Conservation (phyloP, 2,797 vertebrate species). For the Amblyopsis hoosieri region DNA sequence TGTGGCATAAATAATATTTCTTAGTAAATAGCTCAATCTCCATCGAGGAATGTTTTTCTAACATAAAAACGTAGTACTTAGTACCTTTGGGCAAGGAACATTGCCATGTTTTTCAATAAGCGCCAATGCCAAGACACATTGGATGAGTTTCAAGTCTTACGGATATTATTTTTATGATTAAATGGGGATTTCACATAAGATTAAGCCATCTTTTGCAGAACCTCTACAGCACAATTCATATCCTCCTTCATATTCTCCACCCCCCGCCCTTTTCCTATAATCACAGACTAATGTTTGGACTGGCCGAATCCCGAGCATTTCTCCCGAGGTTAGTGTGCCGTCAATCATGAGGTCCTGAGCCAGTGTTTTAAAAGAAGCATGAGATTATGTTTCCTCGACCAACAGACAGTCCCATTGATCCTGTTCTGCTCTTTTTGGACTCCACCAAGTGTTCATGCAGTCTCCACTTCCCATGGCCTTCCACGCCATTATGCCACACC, state of each 20-base stretch:
- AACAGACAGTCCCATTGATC: constrained; percentile 68
- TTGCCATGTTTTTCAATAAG: constrained; percentile 29
- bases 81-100: constrained; percentile 11
- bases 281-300: constrained; percentile 65
- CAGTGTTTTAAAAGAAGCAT: constrained; percentile 56
- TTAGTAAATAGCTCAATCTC: background rate
- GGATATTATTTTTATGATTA: constrained; percentile 49
- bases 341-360: constrained; percentile 60
- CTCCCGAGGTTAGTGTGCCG: constrained; percentile 58
- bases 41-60: background rate
- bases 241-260: constrained; percentile 47
- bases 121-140: constrained; percentile 38
- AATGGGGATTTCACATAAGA: constrained; percentile 45
- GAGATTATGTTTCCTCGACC: constrained; percentile 66
- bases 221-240: constrained; percentile 54
- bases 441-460: constrained; percentile 42
- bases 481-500: constrained; percentile 39
- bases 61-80: constrained; percentile 10
- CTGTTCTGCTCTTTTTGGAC: constrained; percentile 38
- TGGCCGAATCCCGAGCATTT: constrained; percentile 63
- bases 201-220: constrained; percentile 35
- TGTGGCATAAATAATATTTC: too few relatives aligned
- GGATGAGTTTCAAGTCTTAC: constrained; percentile 45
- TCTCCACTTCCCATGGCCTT: constrained; percentile 41
- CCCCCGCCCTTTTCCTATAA: constrained; percentile 46